Evolutionary conservation across 2,888 invertebrate species (phyloP), one percentile per base, ranked within the genome.

Genomic region (Hypena proboscidalis): DNA sequence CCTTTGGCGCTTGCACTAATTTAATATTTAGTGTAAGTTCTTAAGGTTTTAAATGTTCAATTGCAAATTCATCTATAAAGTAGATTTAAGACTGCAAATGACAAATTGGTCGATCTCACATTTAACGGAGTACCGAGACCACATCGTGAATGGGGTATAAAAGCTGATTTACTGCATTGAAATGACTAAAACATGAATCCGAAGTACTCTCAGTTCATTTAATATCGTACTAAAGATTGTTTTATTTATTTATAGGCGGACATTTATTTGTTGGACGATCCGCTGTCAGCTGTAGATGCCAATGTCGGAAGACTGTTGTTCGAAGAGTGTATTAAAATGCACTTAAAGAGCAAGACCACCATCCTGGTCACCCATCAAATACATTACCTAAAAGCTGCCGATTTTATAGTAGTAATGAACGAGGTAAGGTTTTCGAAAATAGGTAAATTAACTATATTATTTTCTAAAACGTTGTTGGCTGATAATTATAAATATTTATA

Each of bases 341-440:
- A 92, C 62, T 85, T 97, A 37, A 86, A 86, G 26, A 87, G 92
- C 5, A 94, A 94, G 70, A 95, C 95, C 0, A 89, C 94, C 34
- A 92, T 97, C 47, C 90, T 97, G 11, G 95, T 97, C 35, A 97
- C 97, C 0, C 97, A 97, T 89, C 97, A 97, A 78, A 92, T 97
- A 10, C 97, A 97, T 58, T 88, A 82, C 73, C 83, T 84, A 17
- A 85, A 83, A 63, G 83, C 80, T 21, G 88, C 81, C 27, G 89
- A 83, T 76, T 84, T 82, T 51, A 92, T 94, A 43, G 75, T 94
- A 14, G 86, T 94, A 46, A 82, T 93, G 78, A 91, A 92, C 67
- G 77, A 85, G 60, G 90, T 88, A 67, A 59, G 52, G 38, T 15
- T 8, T 2, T 31, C 4, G 17, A 8, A 17, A 17, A 8, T n/a